Percentiles rank a stretch among this genome's conserved stretches.
Evolutionary conservation across 1,140 invertebrate species (phyloP).

Genomic region (Yoshiicerus persimilis): DNA sequence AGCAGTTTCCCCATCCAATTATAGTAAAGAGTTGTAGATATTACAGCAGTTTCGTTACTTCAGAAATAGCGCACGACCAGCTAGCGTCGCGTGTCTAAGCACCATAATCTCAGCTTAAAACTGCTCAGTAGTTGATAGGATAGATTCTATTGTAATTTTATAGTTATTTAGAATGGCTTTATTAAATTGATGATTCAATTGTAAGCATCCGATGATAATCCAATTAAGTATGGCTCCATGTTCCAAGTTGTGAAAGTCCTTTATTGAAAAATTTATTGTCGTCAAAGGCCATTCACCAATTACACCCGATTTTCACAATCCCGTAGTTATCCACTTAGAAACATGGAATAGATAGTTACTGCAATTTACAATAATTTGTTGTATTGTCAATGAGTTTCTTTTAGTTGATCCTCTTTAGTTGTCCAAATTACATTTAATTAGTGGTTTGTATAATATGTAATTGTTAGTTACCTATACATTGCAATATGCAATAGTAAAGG

Average conservation of each 20-base stretch:
- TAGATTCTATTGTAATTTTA: no score
- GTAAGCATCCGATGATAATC: background rate
- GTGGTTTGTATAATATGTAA: background rate
- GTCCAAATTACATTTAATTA: background rate
- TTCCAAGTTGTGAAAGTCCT: background rate
- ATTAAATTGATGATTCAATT: background rate
- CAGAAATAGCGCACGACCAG: no score
- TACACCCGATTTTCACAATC: background rate
- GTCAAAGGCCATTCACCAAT: background rate
- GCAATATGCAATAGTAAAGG: background rate
- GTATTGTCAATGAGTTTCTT: background rate
- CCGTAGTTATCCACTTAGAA: background rate
- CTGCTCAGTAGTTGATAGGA: no score
- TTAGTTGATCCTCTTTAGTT: background rate
- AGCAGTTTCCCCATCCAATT: no score
- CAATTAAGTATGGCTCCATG: background rate
- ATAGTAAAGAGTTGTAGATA: no score
- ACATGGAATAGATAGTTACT: background rate
- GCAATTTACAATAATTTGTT: background rate
- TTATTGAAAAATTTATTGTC: background rate
- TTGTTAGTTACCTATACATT: no score
- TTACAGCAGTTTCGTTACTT: no score
- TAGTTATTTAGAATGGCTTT: background rate
- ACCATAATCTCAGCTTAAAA: no score
- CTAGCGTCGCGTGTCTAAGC: no score